A percentile compares a stretch with the other conserved stretches of the same genome.
Evolutionary conservation across 2,888 invertebrate species (phyloP).

Genomic region (Serrognathus titanus): DNA sequence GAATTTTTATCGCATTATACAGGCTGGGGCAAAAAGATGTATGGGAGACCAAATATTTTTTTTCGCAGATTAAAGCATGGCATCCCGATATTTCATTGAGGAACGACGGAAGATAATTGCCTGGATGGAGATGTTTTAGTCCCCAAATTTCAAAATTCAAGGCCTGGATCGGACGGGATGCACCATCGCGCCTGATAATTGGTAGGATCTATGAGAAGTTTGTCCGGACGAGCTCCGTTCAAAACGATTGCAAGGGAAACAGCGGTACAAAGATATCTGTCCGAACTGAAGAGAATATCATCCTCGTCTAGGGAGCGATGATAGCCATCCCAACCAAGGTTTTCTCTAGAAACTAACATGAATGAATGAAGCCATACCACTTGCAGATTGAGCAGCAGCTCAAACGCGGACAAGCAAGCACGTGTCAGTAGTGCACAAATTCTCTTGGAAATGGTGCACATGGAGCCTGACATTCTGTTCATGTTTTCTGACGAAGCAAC

Average conservation of each 20-base stretch:
- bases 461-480: not conserved
- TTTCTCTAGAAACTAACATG: conserved; percentile 10
- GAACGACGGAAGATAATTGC: conserved; percentile 4
- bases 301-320: conserved; percentile 8
- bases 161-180: conserved; percentile 6
- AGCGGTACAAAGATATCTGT: too few species aligned
- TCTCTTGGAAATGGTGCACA: conserved; percentile 5
- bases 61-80: too few species aligned
- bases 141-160: conserved; percentile 3
- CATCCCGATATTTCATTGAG: not conserved
- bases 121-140: conserved; percentile 6
- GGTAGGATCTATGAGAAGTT: too few species aligned
- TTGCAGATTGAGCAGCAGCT: conserved; percentile 1
- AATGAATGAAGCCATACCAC: conserved; percentile 2
- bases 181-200: too few species aligned
- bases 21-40: conserved; percentile 1
- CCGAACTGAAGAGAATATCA: too few species aligned
- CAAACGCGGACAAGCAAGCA: not conserved
- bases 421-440: conserved; percentile 2
- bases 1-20: too few species aligned
- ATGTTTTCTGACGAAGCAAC: not conserved
- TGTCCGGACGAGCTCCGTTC: too few species aligned
- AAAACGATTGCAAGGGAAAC: too few species aligned
- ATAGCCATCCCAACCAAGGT: conserved; percentile 3
- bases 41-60: too few species aligned